Conservation (phyloP, 2,888 invertebrate genomes). For the Rhorus exstirpatorius region DNA sequence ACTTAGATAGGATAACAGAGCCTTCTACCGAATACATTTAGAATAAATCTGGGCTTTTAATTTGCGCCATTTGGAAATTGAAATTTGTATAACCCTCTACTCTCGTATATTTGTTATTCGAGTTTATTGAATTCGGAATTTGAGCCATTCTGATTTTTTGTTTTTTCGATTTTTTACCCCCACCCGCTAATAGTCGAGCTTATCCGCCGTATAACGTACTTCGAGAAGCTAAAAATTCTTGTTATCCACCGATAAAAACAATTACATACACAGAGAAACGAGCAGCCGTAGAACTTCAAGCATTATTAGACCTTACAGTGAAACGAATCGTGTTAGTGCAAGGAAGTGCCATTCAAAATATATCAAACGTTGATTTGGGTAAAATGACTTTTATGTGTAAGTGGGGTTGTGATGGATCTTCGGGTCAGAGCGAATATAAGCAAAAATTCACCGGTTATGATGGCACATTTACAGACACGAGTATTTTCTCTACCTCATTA, state of each 20-base stretch:
- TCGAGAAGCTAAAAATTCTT: slow-evolving; percentile 14
- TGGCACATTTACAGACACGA: slow-evolving; percentile 21
- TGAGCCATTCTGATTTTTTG: too few species aligned
- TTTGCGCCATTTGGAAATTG: too few species aligned
- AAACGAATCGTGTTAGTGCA: slow-evolving; percentile 8
- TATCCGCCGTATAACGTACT: slow-evolving; percentile 7
- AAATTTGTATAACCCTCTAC: too few species aligned
- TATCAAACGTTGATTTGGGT: slow-evolving; percentile 1
- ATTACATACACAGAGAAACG: slow-evolving; percentile 3
- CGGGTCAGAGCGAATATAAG: slow-evolving; percentile 14
- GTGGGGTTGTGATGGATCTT: slow-evolving; percentile 28
- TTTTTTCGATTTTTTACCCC: too few species aligned
- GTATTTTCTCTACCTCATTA: slow-evolving; percentile 31
- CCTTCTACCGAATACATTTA: too few species aligned
- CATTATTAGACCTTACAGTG: slow-evolving; percentile 14
- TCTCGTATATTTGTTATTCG: too few species aligned
- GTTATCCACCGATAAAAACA: slow-evolving; percentile 1
- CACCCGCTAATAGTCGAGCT: slow-evolving; percentile 6
- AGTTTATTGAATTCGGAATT: too few species aligned
- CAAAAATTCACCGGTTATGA: slow-evolving; percentile 15
- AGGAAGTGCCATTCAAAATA: slow-evolving; percentile 6
- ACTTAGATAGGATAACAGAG: too few species aligned
- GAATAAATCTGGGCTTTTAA: too few species aligned
- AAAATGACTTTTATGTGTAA: slow-evolving; percentile 23
- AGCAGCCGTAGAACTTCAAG: slow-evolving; percentile 3